These are phyloP conservation scores for Lepeophtheirus nordmannii DNA, from an alignment of 2,888 invertebrate species.

Conservation along the genomic window DNA sequence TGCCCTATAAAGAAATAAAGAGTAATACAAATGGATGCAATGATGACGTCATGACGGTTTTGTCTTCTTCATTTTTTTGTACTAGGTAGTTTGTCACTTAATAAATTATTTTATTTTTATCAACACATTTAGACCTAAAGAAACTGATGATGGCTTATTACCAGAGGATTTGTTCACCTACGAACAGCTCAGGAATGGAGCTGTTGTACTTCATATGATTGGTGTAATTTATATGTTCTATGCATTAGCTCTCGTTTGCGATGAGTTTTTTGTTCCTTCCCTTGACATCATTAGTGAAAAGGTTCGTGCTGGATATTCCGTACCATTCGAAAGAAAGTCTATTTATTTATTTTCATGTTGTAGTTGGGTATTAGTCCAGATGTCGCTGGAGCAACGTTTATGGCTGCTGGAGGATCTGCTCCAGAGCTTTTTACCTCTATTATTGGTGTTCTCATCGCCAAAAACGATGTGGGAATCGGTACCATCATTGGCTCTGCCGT, in stretches of 20 bases:
- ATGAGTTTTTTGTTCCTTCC: slow-evolving; percentile 97
- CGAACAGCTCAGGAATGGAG: slow-evolving; percentile 71
- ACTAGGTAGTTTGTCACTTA: too few relatives aligned
- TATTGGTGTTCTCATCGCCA: slow-evolving; percentile 93
- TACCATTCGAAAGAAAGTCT: too few relatives aligned
- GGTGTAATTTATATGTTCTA: slow-evolving; percentile 98
- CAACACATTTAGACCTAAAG: too few relatives aligned
- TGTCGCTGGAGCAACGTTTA: slow-evolving; percentile 95
- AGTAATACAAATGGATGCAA: too few relatives aligned
- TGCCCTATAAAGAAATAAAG: too few relatives aligned
- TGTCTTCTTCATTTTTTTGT: too few relatives aligned
- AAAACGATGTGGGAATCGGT: slow-evolving; percentile 93
- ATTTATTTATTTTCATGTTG: not conserved
- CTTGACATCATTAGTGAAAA: slow-evolving; percentile 93
- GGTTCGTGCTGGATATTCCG: not conserved
- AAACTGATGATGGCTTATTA: slow-evolving; percentile 42
- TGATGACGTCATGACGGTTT: too few relatives aligned
- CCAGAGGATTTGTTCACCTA: slow-evolving; percentile 69
- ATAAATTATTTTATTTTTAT: too few relatives aligned
- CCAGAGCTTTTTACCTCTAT: slow-evolving; percentile 93
- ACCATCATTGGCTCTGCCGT: slow-evolving; percentile 98
- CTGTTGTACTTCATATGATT: slow-evolving; percentile 73
- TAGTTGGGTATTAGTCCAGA: slow-evolving; percentile 76
- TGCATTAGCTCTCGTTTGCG: slow-evolving; percentile 94
- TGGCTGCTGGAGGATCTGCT: slow-evolving; percentile 96